Conservation (phyloP, 2,888 invertebrate genomes). For the Calameuta pallipes region DNA sequence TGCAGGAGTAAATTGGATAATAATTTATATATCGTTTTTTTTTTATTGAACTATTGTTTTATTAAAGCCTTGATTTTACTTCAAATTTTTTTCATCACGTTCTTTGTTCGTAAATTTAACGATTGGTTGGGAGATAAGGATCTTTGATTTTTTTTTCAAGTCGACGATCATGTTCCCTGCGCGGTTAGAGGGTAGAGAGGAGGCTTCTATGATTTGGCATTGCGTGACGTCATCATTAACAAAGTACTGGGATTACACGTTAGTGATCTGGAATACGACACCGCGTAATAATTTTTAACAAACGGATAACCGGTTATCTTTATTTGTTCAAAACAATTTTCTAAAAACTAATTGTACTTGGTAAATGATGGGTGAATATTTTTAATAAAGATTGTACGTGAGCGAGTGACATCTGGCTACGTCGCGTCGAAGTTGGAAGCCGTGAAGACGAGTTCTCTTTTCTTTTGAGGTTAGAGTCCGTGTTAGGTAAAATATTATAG, state of each 20-base stretch:
- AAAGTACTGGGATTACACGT: background rate
- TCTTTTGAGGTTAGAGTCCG: too few species aligned
- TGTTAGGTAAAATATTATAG: too few species aligned
- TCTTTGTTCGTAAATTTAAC: background rate
- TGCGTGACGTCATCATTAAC: conserved; percentile 11
- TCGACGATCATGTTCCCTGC: background rate
- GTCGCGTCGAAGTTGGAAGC: too few species aligned
- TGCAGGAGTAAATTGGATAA: background rate
- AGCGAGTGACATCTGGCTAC: too few species aligned
- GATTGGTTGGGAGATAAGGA: background rate
- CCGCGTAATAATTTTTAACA: too few species aligned
- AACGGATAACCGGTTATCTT: too few species aligned
- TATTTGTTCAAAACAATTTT: too few species aligned
- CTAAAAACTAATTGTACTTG: too few species aligned
- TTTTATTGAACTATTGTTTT: background rate
- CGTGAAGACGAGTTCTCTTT: too few species aligned
- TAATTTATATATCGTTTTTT: background rate
- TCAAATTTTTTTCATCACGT: background rate
- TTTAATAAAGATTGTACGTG: too few species aligned
- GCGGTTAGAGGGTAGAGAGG: background rate
- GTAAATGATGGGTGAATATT: too few species aligned
- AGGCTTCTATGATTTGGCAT: conserved; percentile 1
- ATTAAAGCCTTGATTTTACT: background rate
- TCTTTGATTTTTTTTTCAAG: background rate
- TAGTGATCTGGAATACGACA: background rate